Conservation (phyloP, 1,140 invertebrate genomes). For the Anoplophora glabripennis region DNA sequence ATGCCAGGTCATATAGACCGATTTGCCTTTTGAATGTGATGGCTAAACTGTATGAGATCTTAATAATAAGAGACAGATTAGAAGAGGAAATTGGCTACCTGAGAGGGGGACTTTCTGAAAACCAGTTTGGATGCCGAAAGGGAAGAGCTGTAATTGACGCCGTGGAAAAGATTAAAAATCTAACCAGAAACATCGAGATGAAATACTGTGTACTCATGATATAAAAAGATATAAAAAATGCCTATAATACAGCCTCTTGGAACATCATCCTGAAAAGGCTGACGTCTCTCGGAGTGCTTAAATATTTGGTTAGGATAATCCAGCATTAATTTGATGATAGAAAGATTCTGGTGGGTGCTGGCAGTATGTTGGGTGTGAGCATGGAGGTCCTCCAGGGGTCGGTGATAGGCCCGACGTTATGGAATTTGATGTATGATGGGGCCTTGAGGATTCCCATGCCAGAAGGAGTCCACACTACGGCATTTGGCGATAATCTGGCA, state of each 20-base stretch:
- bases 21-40: background rate
- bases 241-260: constrained; percentile 21
- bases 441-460: too few relatives aligned
- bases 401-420: too few relatives aligned
- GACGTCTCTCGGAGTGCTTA: too few relatives aligned
- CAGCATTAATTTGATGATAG: too few relatives aligned
- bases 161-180: constrained; percentile 6
- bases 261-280: constrained; percentile 7
- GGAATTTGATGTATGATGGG: too few relatives aligned
- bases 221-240: constrained; percentile 18
- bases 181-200: background rate
- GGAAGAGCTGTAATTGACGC: constrained; percentile 18
- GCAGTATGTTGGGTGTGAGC: too few relatives aligned
- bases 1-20: background rate
- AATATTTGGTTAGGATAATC: too few relatives aligned
- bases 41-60: background rate
- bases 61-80: background rate
- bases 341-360: too few relatives aligned
- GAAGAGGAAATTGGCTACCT: background rate
- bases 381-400: too few relatives aligned
- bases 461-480: too few relatives aligned
- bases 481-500: too few relatives aligned
- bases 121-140: background rate
- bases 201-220: constrained; percentile 12
- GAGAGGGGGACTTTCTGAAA: background rate